Evolutionary conservation across 1,140 invertebrate species (phyloP), one percentile per base, ranked within the genome.

Genomic region (Drosophila ironensis): DNA sequence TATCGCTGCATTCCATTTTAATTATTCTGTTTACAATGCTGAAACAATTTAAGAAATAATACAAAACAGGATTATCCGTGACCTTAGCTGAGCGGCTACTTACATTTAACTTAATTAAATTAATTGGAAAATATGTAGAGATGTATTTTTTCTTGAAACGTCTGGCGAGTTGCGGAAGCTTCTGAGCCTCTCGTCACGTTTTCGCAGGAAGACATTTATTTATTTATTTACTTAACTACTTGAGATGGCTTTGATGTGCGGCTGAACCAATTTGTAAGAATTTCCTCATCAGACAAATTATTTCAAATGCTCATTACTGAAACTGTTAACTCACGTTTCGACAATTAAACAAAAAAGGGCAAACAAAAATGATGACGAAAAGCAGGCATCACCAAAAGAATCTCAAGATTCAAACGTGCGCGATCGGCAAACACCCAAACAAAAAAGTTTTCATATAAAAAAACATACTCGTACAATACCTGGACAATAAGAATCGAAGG

Each of bases 301-400:
- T 73, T 69, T 57, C 63, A 45, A 70, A 63, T 67, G 78, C 69
- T 84, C 59, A 74, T 84, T 78, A 74, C 51, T 35, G 57, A 86
- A 86, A 75, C 48, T 86, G 80, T 86, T 80, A 63, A 86, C 60
- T 86, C 80, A 86, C 80, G 80, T 72, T 86, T 74, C 61, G 22
- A 52, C 81, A 86, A 86, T 86, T 80, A 86, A 54, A 68, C 20
- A 67, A 45, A 67, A 53, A 14, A 50, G 9, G 28, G 11, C n/a
- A 4, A 33, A 33, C 9, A 33, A 24, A 19, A 11, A 41, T 33
- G 12, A 33, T 27, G 25, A 33, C 42, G 45, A 42, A 51, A 46
- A 38, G 61, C 35, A 53, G 50, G 41, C 48, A 68, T 67, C 25
- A n/a, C 48, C 64, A 54, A 56, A 69, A 69, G 66, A 67, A 71